Conservation (phyloP, 2,797 vertebrate genomes). For the Dallia pectoralis region DNA sequence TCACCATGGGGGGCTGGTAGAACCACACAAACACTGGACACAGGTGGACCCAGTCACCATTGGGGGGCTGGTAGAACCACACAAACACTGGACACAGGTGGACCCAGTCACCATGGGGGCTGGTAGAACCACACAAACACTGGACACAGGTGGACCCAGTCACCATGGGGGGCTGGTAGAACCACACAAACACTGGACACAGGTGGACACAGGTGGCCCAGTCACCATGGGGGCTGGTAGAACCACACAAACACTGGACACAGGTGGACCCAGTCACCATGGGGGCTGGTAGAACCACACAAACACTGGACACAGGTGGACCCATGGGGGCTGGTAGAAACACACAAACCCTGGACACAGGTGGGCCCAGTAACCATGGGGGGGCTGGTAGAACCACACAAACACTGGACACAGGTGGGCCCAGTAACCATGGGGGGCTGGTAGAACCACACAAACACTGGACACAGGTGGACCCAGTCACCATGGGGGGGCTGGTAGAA, state of each 20-base stretch:
- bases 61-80: conserved; percentile 8
- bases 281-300: conserved; percentile 6
- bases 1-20: conserved; percentile 20
- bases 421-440: conserved; percentile 23
- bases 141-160: conserved; percentile 24
- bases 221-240: conserved; percentile 16
- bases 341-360: no score
- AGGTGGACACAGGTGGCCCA: conserved; percentile 28
- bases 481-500: conserved; percentile 18
- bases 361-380: conserved; percentile 29
- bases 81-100: conserved; percentile 2
- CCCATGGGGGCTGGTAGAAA: no score
- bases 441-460: neutral
- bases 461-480: conserved; percentile 25
- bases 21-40: neutral
- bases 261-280: conserved; percentile 29
- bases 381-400: conserved; percentile 7
- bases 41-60: conserved; percentile 29
- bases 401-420: conserved; percentile 14
- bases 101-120: conserved; percentile 29
- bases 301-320: conserved; percentile 3
- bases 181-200: neutral
- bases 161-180: conserved; percentile 21
- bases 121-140: conserved; percentile 1
- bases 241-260: neutral